Evolutionary conservation across 1,140 invertebrate genomes (phyloP).

Genomic region (Drosophila orena): DNA sequence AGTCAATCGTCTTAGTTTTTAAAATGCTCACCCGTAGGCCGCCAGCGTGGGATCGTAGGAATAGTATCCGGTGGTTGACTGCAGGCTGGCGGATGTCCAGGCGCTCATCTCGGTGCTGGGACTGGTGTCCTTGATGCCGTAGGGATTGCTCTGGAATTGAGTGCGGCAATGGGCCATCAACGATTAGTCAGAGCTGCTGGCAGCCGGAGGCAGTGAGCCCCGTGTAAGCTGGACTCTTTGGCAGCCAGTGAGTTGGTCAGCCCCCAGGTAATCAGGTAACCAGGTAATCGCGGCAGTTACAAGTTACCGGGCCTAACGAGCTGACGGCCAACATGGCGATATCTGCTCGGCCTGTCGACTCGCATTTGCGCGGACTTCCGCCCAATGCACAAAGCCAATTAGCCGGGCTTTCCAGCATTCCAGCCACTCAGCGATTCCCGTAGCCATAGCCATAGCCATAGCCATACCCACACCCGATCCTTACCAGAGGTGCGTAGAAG

Average conservation of each 20-base stretch:
- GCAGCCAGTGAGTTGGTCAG: constrained; percentile 10
- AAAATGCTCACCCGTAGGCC: constrained; percentile 93
- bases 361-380: constrained; percentile 56
- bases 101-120: constrained; percentile 93
- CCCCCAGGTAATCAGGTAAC: constrained; percentile 43
- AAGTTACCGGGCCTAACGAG: constrained; percentile 26
- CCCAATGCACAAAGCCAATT: constrained; percentile 59
- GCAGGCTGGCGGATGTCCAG: constrained; percentile 94
- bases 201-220: constrained; percentile 1
- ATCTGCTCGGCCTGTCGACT: constrained; percentile 54
- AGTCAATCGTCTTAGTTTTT: constrained; percentile 24
- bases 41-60: constrained; percentile 96
- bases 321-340: constrained; percentile 24
- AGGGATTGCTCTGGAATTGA: constrained; percentile 93
- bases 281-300: constrained; percentile 45
- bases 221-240: constrained; percentile 40
- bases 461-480: constrained; percentile 82
- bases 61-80: constrained; percentile 95
- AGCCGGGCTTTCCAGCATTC: neutral
- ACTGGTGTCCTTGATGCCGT: constrained; percentile 93
- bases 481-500: constrained; percentile 97
- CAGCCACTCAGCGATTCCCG: neutral
- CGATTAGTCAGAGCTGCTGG: neutral
- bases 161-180: neutral
- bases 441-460: too few species aligned